Evolutionary conservation across 2,797 vertebrate species (phyloP).

Genomic region (Antrozous pallidus): DNA sequence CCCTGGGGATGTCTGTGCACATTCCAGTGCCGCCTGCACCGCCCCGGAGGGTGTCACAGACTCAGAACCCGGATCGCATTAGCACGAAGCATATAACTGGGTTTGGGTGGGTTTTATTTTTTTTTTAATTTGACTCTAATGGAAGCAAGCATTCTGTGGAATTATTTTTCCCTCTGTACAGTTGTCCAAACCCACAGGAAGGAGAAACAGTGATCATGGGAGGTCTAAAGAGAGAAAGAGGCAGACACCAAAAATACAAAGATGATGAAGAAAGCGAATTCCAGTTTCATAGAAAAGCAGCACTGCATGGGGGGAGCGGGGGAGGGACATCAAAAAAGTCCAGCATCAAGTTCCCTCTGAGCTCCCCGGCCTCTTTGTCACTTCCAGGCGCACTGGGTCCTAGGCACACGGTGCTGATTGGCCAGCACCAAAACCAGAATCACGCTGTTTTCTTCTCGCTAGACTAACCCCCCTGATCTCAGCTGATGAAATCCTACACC

Average conservation of each 20-base stretch:
- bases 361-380: neutral
- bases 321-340: neutral
- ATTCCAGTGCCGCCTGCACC: neutral
- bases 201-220: neutral
- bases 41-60: neutral
- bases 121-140: slow-evolving; percentile 38
- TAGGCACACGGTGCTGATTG: neutral
- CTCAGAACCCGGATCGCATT: slow-evolving; percentile 40
- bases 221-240: neutral
- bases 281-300: neutral
- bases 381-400: neutral
- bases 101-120: neutral
- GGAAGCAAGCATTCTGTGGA: slow-evolving; percentile 31
- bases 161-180: neutral
- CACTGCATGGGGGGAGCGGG: neutral
- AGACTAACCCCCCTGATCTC: neutral
- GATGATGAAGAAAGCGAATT: neutral
- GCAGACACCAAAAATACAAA: neutral
- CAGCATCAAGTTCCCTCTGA: neutral
- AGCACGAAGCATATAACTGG: slow-evolving; percentile 28
- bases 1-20: neutral
- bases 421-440: neutral
- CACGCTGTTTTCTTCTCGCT: neutral
- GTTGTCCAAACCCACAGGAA: slow-evolving; percentile 14
- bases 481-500: neutral